Percentiles rank a stretch among this genome's conserved stretches.
phyloP scores from a whole-genome alignment of 2,888 invertebrate genomes.

The Gasteruption jaculator region DNA sequence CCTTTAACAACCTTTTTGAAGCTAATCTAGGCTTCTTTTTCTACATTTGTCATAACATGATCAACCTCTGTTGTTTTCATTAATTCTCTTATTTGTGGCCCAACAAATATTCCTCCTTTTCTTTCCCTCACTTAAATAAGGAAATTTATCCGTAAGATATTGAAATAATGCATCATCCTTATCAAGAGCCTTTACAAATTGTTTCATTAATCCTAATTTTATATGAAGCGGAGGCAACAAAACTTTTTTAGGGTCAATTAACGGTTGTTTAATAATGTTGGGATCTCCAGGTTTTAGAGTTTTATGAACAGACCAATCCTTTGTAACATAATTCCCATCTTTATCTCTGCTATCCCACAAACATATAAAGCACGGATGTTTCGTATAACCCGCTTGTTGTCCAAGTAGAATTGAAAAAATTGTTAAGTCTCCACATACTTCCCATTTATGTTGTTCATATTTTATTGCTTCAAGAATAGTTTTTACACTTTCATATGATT shows the following conservation, averaged over 20 bases:
- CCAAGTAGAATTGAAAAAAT: slow-evolving; percentile 25
- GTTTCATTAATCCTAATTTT: slow-evolving; percentile 32
- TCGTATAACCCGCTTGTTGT: slow-evolving; percentile 28
- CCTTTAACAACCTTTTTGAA: slow-evolving; percentile 15
- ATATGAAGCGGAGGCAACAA: slow-evolving; percentile 17
- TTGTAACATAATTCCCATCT: slow-evolving; percentile 24
- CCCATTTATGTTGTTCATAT: slow-evolving; percentile 18
- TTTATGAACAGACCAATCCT: slow-evolving; percentile 17
- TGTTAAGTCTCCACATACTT: slow-evolving; percentile 25
- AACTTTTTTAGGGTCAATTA: slow-evolving; percentile 12
- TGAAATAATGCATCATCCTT: slow-evolving; percentile 13
- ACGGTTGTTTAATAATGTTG: slow-evolving; percentile 8
- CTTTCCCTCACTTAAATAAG: slow-evolving; percentile 25
- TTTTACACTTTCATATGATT: slow-evolving; percentile 20
- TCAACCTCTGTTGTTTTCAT: slow-evolving; percentile 22
- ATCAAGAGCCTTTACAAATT: slow-evolving; percentile 25
- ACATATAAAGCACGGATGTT: slow-evolving; percentile 29
- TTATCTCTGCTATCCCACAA: slow-evolving; percentile 29
- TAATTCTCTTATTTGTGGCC: slow-evolving; percentile 25
- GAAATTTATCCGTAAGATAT: slow-evolving; percentile 24
- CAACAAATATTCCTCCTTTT: slow-evolving; percentile 26
- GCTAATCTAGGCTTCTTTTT: slow-evolving; percentile 21
- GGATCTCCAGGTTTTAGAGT: slow-evolving; percentile 7
- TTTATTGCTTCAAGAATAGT: slow-evolving; percentile 19
- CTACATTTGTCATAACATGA: slow-evolving; percentile 13